phyloP scores from a whole-genome alignment of 2,797 vertebrate genomes.

The Lycodopsis pacificus region DNA sequence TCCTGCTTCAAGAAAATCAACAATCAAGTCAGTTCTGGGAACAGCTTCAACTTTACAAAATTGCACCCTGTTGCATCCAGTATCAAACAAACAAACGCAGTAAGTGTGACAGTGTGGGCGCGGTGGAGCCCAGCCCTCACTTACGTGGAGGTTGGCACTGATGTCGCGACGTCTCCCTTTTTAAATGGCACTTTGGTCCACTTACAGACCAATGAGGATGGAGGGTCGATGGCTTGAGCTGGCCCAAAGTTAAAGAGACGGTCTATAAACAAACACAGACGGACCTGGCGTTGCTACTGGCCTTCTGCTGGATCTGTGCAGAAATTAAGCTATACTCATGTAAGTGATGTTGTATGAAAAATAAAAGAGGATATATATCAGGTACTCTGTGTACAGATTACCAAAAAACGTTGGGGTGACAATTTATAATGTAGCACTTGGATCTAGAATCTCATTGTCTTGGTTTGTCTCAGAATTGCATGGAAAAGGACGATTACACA shows the following conservation, averaged over 20 bases:
- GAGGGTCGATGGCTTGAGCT: constrained; percentile 58
- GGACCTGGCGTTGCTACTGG: constrained; percentile 60
- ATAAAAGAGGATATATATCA: constrained; percentile 52
- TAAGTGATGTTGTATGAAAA: constrained; percentile 64
- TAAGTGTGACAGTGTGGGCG: constrained; percentile 37
- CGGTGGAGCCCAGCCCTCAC: constrained; percentile 37
- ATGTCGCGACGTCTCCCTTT: constrained; percentile 51
- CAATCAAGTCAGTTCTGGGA: constrained; percentile 48
- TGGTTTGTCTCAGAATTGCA: constrained; percentile 45
- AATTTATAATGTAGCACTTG: constrained; percentile 84
- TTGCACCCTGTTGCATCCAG: constrained; percentile 20
- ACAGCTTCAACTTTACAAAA: constrained; percentile 31
- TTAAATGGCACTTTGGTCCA: constrained; percentile 62
- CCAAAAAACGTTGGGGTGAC: constrained; percentile 64
- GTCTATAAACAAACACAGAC: constrained; percentile 56
- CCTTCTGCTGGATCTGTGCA: constrained; percentile 53
- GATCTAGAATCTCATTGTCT: constrained; percentile 60
- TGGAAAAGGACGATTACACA: background rate
- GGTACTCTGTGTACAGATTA: constrained; percentile 76
- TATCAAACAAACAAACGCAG: constrained; percentile 45
- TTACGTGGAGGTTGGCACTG: constrained; percentile 50
- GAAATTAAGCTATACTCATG: constrained; percentile 77
- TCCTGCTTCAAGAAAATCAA: constrained; percentile 63
- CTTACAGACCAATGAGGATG: constrained; percentile 58
- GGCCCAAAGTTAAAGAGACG: constrained; percentile 54